These are phyloP conservation scores for Agrypnus murinus DNA, from an alignment of 2,888 invertebrate species.

Conservation along the genomic window DNA sequence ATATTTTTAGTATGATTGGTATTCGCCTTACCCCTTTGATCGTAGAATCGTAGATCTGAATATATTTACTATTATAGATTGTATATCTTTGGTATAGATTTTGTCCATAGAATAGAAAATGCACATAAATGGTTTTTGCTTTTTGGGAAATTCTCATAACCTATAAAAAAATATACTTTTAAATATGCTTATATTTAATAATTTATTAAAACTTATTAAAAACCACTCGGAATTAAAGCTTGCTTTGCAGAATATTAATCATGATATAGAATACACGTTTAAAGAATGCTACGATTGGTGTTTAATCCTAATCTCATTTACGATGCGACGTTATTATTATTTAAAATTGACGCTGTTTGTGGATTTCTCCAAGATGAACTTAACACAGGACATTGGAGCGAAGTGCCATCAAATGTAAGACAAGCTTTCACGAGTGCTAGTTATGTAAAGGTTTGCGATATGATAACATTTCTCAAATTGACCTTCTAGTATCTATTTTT, in stretches of 20 bases:
- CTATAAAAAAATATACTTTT: too few relatives aligned
- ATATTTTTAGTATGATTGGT: too few relatives aligned
- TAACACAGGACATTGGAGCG: slow-evolving; percentile 94
- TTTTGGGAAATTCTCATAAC: too few relatives aligned
- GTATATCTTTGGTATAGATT: too few relatives aligned
- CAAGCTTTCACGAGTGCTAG: slow-evolving; percentile 79
- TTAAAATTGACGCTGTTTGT: slow-evolving; percentile 65
- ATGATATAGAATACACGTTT: slow-evolving; percentile 45
- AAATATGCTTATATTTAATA: slow-evolving; percentile 21
- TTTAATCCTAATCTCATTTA: slow-evolving; percentile 22
- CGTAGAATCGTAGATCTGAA: too few relatives aligned
- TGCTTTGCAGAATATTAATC: slow-evolving; percentile 41
- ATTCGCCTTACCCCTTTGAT: too few relatives aligned
- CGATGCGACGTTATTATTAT: slow-evolving; percentile 28
- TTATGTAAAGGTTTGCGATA: slow-evolving; percentile 70
- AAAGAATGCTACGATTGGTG: slow-evolving; percentile 45
- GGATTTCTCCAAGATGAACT: slow-evolving; percentile 72
- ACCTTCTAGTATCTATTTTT: not conserved
- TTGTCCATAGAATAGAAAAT: too few relatives aligned
- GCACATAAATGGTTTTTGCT: too few relatives aligned
- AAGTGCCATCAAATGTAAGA: slow-evolving; percentile 79
- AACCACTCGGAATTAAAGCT: slow-evolving; percentile 44
- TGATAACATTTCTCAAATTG: not conserved
- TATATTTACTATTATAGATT: too few relatives aligned
- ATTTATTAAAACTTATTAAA: slow-evolving; percentile 41